These are phyloP conservation scores for Scaptomyza pallida DNA, from an alignment of 1,140 invertebrate species.

Conservation along the genomic window DNA sequence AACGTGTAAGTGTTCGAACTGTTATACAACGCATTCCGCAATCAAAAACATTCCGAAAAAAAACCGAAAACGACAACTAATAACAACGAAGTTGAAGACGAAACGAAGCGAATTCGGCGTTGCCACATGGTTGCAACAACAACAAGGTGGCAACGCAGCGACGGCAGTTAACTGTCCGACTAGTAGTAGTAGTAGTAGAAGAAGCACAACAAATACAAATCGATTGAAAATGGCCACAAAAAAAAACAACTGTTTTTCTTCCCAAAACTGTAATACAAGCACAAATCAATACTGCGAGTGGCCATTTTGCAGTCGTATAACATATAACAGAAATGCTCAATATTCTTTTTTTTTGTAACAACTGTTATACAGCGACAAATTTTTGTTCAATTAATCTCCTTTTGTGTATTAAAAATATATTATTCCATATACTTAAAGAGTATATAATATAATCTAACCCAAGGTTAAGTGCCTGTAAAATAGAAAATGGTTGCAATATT, in stretches of 20 bases:
- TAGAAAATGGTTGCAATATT: conserved; percentile 70
- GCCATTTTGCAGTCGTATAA: conserved; percentile 24
- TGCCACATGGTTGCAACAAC: not conserved
- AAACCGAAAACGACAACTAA: conserved; percentile 7
- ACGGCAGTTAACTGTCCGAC: conserved; percentile 28
- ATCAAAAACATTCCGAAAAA: conserved; percentile 33
- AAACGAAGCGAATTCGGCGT: conserved; percentile 29
- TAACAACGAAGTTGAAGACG: conserved; percentile 18
- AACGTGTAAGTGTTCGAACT: conserved; percentile 9
- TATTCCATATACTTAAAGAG: too few species aligned
- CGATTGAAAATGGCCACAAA: conserved; percentile 2
- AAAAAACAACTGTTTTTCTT: not conserved
- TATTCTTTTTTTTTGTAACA: conserved; percentile 15
- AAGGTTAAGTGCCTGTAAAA: conserved; percentile 74
- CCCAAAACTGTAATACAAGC: conserved; percentile 16
- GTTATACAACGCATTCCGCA: conserved; percentile 21
- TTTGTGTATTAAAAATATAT: conserved; percentile 32
- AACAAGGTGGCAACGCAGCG: conserved; percentile 10
- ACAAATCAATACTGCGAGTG: not conserved
- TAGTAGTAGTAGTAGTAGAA: conserved; percentile 21
- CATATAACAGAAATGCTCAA: conserved; percentile 55
- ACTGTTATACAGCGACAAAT: conserved; percentile 48
- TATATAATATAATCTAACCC: conserved; percentile 21
- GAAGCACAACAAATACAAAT: not conserved
- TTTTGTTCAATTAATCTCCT: not conserved